Percentiles rank a stretch among this genome's conserved stretches.
Conservation (phyloP, 2,888 invertebrate genomes). For the Hemicrepidius hirtus region DNA sequence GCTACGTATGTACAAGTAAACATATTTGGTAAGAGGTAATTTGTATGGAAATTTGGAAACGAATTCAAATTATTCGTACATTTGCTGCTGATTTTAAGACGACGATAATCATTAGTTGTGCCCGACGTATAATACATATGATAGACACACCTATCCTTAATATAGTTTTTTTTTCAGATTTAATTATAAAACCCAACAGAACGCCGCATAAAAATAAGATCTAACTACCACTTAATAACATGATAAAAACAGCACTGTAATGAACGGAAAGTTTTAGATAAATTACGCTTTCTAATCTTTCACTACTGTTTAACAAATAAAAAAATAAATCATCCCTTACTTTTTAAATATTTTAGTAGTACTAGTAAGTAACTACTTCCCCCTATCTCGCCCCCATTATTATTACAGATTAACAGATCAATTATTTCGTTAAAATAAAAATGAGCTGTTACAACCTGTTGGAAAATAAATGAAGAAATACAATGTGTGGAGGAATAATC, state of each 20-base stretch:
- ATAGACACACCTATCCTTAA: conserved; percentile 35
- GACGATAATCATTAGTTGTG: conserved; percentile 34
- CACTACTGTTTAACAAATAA: no score
- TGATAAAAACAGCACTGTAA: background rate
- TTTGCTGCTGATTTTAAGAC: conserved; percentile 45
- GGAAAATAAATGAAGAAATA: background rate
- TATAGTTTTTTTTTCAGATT: conserved; percentile 11
- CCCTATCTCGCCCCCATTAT: no score
- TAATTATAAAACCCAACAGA: conserved; percentile 12
- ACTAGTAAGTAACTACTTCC: no score
- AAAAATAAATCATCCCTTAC: no score
- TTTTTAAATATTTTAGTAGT: no score
- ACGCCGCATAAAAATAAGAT: conserved; percentile 14
- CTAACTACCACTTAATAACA: conserved; percentile 5
- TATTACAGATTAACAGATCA: no score
- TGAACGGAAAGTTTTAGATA: background rate
- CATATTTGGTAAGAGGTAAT: conserved; percentile 56
- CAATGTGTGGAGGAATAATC: conserved; percentile 23
- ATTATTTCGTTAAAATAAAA: no score
- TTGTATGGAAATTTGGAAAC: conserved; percentile 55
- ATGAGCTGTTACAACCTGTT: no score
- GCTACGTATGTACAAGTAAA: conserved; percentile 52
- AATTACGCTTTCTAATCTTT: background rate
- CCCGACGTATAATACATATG: conserved; percentile 23
- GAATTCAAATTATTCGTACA: conserved; percentile 46